These are phyloP conservation scores for Gymnosoma rotundatum DNA, from an alignment of 2,888 invertebrate genomes.

Conservation along the genomic window DNA sequence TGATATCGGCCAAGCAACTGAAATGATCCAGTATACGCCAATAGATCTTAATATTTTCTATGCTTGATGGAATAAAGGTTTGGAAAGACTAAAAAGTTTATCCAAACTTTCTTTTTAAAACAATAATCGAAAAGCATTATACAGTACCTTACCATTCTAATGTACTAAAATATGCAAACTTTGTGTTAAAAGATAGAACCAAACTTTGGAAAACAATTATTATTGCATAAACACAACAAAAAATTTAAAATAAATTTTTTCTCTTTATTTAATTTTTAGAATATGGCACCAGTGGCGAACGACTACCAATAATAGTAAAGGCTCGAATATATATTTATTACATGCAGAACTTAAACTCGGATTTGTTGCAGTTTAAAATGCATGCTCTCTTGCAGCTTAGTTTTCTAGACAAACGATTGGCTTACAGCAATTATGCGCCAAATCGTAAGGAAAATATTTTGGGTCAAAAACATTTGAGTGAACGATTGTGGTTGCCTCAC, in stretches of 20 bases:
- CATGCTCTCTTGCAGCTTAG: conserved; percentile 77
- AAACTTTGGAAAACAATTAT: too few relatives aligned
- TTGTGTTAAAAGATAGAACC: too few relatives aligned
- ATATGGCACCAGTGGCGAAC: conserved; percentile 72
- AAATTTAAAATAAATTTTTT: neutral
- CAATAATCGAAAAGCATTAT: too few relatives aligned
- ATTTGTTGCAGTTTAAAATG: conserved; percentile 78
- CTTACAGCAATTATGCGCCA: conserved; percentile 75
- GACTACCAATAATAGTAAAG: conserved; percentile 76
- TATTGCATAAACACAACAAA: too few relatives aligned
- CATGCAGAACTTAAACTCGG: conserved; percentile 78
- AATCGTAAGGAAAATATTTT: conserved; percentile 76
- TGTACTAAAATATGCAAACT: too few relatives aligned
- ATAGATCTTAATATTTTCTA: too few relatives aligned
- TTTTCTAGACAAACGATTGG: conserved; percentile 76
- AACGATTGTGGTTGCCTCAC: conserved; percentile 79
- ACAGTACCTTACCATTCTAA: too few relatives aligned
- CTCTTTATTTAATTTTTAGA: conserved; percentile 51
- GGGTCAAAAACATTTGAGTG: conserved; percentile 79
- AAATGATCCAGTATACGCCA: too few relatives aligned
- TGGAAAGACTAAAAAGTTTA: too few relatives aligned
- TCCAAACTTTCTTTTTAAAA: too few relatives aligned
- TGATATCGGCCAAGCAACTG: too few relatives aligned
- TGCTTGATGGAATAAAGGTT: too few relatives aligned
- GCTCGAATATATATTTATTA: conserved; percentile 78